Evolutionary conservation across 2,797 vertebrate genomes (phyloP).

Genomic region (Rhynchonycteris naso): DNA sequence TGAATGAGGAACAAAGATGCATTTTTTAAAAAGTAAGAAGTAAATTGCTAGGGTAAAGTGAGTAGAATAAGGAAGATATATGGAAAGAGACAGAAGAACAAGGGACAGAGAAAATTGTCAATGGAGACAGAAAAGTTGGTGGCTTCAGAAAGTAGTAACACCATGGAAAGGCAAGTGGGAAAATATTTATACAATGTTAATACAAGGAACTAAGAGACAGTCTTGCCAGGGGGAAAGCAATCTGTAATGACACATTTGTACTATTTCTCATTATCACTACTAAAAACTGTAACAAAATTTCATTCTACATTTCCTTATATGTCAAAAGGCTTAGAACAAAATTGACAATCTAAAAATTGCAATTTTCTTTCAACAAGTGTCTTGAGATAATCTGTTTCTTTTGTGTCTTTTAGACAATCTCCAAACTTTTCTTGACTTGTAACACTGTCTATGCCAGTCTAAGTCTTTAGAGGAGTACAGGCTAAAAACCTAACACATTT

Average conservation of each 20-base stretch:
- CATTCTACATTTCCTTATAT: neutral
- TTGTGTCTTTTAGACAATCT: neutral
- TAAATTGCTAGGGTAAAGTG: neutral
- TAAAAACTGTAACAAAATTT: slow-evolving; percentile 49
- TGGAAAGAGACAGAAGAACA: neutral
- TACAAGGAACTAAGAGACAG: neutral
- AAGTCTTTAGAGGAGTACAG: neutral
- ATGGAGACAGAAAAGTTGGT: neutral
- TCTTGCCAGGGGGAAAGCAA: neutral
- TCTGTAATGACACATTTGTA: slow-evolving; percentile 43
- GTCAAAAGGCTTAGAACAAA: neutral
- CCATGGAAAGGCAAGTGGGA: neutral
- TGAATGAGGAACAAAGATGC: neutral
- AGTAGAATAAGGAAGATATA: neutral
- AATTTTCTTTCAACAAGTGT: neutral
- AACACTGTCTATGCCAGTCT: neutral
- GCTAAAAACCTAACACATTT: neutral
- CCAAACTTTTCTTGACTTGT: neutral
- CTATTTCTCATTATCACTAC: neutral
- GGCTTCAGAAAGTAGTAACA: neutral
- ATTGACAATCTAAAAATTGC: neutral
- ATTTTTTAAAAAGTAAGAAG: neutral
- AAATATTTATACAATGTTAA: slow-evolving; percentile 15
- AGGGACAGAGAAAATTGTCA: neutral
- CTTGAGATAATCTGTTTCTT: slow-evolving; percentile 2